Evolutionary conservation across 2,113 vertebrate species (phyloP).

Genomic region (Pseudorectes ferrugineus): DNA sequence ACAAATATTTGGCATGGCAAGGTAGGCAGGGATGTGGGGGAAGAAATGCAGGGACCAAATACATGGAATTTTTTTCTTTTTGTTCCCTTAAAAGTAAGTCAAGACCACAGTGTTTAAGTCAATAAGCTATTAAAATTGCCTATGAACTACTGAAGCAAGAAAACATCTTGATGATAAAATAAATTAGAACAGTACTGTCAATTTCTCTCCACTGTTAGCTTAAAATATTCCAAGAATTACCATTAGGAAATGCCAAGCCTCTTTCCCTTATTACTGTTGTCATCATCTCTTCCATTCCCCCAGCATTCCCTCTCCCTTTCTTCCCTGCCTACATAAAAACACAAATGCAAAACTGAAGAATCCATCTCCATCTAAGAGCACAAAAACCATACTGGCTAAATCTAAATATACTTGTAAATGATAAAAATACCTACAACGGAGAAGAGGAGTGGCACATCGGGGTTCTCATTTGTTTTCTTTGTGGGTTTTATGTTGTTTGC

Average conservation of each 20-base stretch:
- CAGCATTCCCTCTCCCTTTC: background rate
- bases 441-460: fast-evolving
- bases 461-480: background rate
- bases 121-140: background rate
- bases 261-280: background rate
- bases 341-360: background rate
- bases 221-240: background rate
- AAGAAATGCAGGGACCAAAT: background rate
- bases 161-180: background rate
- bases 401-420: background rate
- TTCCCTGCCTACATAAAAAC: background rate
- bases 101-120: background rate
- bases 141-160: background rate
- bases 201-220: background rate
- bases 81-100: background rate
- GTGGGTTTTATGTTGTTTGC: background rate
- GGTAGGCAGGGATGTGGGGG: fast-evolving
- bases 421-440: background rate
- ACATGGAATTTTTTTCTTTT: background rate
- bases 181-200: background rate
- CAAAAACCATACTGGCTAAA: background rate
- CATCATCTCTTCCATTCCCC: background rate
- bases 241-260: background rate
- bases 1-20: background rate
- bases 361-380: background rate